These are phyloP conservation scores for Hoplodrina blanda DNA, from an alignment of 2,888 invertebrate genomes.

Conservation along the genomic window DNA sequence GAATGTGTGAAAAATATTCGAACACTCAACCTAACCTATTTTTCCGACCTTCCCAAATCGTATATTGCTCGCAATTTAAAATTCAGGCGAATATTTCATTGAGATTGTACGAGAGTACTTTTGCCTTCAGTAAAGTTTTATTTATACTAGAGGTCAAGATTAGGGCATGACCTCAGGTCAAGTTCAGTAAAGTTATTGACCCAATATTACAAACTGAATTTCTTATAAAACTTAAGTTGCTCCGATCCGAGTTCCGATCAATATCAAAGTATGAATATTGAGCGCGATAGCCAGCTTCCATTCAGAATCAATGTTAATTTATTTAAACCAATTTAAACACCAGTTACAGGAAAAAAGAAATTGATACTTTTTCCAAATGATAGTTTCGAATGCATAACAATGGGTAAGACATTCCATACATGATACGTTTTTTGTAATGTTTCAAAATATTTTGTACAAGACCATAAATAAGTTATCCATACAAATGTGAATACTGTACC, in stretches of 20 bases:
- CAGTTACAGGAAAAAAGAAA: no score
- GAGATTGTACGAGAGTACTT: conserved; percentile 17
- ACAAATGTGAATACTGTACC: no score
- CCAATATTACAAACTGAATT: background rate
- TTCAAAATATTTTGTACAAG: no score
- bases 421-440: no score
- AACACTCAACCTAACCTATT: conserved; percentile 24
- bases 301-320: no score
- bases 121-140: conserved; percentile 29
- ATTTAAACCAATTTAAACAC: no score
- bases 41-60: conserved; percentile 24
- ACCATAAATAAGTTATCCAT: no score
- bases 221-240: background rate
- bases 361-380: no score
- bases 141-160: conserved; percentile 37
- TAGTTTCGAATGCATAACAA: no score
- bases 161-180: conserved; percentile 15
- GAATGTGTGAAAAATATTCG: conserved; percentile 14
- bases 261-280: no score
- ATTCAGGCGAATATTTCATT: conserved; percentile 40
- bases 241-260: background rate
- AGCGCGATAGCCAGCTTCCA: no score
- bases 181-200: background rate
- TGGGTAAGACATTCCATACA: no score
- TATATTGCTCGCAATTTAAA: conserved; percentile 32